Percentiles rank a stretch among this genome's conserved stretches.
phyloP scores from a whole-genome alignment of 2,113 vertebrate genomes.

The Coturnix japonica region DNA sequence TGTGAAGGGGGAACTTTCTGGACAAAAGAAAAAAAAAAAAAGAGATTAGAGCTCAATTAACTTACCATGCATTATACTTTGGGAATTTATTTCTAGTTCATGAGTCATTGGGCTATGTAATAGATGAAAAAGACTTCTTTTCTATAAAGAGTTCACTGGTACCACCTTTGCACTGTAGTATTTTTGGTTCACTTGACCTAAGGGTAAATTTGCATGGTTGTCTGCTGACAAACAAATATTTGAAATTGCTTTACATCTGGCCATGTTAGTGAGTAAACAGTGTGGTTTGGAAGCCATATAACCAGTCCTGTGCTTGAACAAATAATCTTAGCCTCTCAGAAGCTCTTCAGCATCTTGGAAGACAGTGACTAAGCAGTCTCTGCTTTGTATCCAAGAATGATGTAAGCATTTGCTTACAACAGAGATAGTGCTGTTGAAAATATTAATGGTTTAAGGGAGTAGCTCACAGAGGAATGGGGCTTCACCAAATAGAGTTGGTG shows the following conservation, averaged over 20 bases:
- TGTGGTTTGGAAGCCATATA: not conserved
- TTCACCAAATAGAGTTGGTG: not conserved
- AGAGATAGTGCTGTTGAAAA: not conserved
- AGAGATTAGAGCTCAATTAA: not conserved
- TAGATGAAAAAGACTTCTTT: not conserved
- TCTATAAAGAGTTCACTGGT: not conserved
- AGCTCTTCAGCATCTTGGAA: not conserved
- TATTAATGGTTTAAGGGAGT: not conserved
- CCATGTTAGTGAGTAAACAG: not conserved
- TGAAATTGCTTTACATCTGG: not conserved
- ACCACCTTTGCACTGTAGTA: not conserved
- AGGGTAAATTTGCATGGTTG: not conserved
- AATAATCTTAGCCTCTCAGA: not conserved
- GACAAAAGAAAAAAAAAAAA: not conserved
- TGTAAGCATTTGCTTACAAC: not conserved
- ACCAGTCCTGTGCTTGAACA: not conserved
- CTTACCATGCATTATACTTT: not conserved
- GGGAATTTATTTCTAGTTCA: not conserved
- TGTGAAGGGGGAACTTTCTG: not conserved
- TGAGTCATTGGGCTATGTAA: not conserved
- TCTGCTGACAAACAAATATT: not conserved
- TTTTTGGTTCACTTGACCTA: not conserved
- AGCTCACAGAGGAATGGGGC: not conserved
- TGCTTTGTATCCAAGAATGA: not conserved
- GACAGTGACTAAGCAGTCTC: not conserved